Evolutionary conservation across 2,113 vertebrate species (phyloP).

Genomic region (Phocoena phocoena): DNA sequence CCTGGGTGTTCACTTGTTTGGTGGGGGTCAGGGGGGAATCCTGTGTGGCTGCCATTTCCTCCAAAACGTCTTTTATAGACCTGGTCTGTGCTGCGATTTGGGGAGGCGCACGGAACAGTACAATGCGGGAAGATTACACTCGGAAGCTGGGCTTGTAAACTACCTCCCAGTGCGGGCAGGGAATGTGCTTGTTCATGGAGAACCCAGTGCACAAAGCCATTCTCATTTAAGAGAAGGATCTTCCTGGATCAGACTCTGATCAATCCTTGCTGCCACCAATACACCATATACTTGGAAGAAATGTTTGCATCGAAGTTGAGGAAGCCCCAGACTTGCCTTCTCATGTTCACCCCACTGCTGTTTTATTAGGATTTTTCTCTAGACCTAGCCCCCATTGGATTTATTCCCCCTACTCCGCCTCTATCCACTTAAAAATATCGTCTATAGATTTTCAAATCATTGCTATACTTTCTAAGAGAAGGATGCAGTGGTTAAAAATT

Average conservation of each 20-base stretch:
- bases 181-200: not conserved
- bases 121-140: conserved; percentile 22
- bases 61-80: not conserved
- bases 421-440: conserved; percentile 50
- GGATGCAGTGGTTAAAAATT: conserved; percentile 57
- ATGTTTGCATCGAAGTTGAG: not conserved
- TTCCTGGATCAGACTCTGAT: not conserved
- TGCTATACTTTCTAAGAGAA: conserved; percentile 57
- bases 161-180: conserved; percentile 51
- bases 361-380: not conserved
- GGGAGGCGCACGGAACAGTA: conserved; percentile 15
- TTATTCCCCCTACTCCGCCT: not conserved
- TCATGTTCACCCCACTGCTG: not conserved
- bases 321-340: not conserved
- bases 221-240: conserved; percentile 29
- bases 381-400: not conserved
- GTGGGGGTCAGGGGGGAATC: not conserved
- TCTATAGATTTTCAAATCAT: conserved; percentile 55
- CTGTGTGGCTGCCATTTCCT: not conserved
- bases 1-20: not conserved
- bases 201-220: not conserved
- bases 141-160: conserved; percentile 36
- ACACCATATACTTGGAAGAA: not conserved
- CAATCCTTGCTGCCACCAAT: not conserved
- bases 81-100: not conserved